A percentile compares a stretch with the other conserved stretches of the same genome.
These are phyloP conservation scores for Polia nebulosa DNA, from an alignment of 2,888 invertebrate genomes.

Conservation along the genomic window DNA sequence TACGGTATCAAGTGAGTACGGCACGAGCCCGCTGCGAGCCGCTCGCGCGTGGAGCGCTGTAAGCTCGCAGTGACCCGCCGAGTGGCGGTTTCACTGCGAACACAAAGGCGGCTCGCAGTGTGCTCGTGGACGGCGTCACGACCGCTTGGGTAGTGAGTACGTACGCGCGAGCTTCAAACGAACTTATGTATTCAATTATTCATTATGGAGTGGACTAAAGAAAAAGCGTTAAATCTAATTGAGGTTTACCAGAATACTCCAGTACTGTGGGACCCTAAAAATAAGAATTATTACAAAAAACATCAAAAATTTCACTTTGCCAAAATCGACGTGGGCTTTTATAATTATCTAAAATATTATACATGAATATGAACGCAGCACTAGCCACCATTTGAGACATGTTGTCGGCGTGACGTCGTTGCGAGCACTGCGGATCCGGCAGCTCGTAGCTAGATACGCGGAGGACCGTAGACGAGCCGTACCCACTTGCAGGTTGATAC, in stretches of 20 bases:
- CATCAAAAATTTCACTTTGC: constrained; percentile 1
- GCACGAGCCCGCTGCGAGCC: no score
- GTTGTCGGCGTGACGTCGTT: constrained; percentile 19
- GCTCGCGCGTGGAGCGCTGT: no score
- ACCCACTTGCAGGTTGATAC: constrained; percentile 30
- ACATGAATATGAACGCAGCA: constrained; percentile 8
- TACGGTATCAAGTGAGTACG: no score
- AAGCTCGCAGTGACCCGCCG: no score
- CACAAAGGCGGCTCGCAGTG: background rate
- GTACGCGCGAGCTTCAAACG: constrained; percentile 2
- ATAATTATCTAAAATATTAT: constrained; percentile 9
- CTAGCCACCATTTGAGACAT: constrained; percentile 14
- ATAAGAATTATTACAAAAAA: no score
- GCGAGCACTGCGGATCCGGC: constrained; percentile 8
- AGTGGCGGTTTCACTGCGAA: no score
- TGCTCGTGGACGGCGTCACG: background rate
- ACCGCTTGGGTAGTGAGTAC: background rate
- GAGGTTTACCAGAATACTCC: no score
- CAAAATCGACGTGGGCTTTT: constrained; percentile 6
- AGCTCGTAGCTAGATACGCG: constrained; percentile 25
- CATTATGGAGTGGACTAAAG: no score
- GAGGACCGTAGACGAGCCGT: constrained; percentile 30
- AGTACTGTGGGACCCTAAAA: no score
- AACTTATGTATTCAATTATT: background rate
- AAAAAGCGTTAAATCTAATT: no score